Percentiles rank a stretch among this genome's conserved stretches.
Conservation (phyloP, 2,797 vertebrate species). For the Acropternis orthonyx region DNA sequence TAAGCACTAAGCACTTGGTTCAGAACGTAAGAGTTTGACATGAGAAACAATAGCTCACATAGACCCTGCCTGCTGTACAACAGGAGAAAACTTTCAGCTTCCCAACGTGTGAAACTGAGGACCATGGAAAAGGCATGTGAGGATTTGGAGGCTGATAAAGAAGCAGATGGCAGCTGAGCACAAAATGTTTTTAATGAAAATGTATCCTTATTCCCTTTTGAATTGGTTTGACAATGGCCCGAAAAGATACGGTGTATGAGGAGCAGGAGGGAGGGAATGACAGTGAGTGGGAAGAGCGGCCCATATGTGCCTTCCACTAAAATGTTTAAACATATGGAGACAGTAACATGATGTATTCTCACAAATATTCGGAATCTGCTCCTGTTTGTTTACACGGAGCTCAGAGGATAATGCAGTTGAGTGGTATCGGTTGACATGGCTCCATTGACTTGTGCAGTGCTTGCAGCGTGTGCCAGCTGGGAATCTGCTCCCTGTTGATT, state of each 20-base stretch:
- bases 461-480: constrained; percentile 26
- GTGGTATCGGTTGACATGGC: constrained; percentile 41
- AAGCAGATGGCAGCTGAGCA: constrained; percentile 65
- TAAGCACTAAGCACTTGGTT: background rate
- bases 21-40: background rate
- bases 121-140: constrained; percentile 27
- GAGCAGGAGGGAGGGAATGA: constrained; percentile 59
- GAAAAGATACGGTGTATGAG: constrained; percentile 6
- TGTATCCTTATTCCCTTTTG: constrained; percentile 14
- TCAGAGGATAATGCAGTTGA: constrained; percentile 41
- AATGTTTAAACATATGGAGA: constrained; percentile 65
- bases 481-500: constrained; percentile 43
- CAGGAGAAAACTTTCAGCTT: constrained; percentile 1
- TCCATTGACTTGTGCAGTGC: constrained; percentile 37
- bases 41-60: background rate
- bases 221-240: constrained; percentile 57
- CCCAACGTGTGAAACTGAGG: constrained; percentile 2
- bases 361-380: constrained; percentile 64
- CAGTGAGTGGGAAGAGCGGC: constrained; percentile 62
- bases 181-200: constrained; percentile 69
- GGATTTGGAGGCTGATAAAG: constrained; percentile 54
- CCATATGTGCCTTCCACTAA: constrained; percentile 65
- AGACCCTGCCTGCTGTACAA: background rate
- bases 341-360: constrained; percentile 66
- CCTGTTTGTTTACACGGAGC: constrained; percentile 65